Evolutionary conservation across 2,797 vertebrate species (phyloP).

Genomic region (Gymnoscopelus microlampas): DNA sequence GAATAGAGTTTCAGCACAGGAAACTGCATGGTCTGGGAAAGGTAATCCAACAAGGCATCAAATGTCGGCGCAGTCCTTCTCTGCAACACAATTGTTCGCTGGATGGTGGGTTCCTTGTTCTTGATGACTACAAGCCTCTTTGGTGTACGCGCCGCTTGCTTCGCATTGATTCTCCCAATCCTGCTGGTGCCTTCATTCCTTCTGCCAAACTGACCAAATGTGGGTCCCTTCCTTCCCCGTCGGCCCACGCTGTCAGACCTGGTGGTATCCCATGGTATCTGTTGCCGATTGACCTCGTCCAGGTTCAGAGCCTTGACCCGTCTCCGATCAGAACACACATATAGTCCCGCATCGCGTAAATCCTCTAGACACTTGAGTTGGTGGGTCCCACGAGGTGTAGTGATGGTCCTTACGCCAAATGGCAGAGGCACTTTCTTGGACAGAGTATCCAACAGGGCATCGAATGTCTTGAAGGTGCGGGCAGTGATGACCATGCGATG

Average conservation of each 20-base stretch:
- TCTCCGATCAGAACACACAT: slow-evolving; percentile 92
- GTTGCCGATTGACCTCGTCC: slow-evolving; percentile 82
- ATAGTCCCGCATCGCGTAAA: slow-evolving; percentile 91
- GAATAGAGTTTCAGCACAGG: slow-evolving; percentile 90
- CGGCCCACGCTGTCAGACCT: slow-evolving; percentile 61
- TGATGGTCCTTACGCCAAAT: slow-evolving; percentile 95
- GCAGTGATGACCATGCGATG: slow-evolving; percentile 90
- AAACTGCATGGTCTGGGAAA: slow-evolving; percentile 88
- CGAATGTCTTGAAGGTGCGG: slow-evolving; percentile 94
- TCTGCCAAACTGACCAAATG: slow-evolving; percentile 41
- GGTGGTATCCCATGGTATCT: slow-evolving; percentile 89
- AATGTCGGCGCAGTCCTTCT: slow-evolving; percentile 88
- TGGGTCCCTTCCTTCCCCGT: slow-evolving; percentile 48
- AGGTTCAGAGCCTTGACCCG: slow-evolving; percentile 92
- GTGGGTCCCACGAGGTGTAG: slow-evolving; percentile 89
- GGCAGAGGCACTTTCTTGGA: slow-evolving; percentile 93
- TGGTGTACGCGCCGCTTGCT: slow-evolving; percentile 75
- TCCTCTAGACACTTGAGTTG: slow-evolving; percentile 86
- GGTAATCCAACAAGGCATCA: slow-evolving; percentile 88
- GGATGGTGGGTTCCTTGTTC: slow-evolving; percentile 86
- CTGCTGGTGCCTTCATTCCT: slow-evolving; percentile 54
- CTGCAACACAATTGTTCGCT: slow-evolving; percentile 82
- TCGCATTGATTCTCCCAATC: slow-evolving; percentile 58
- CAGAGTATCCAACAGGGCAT: slow-evolving; percentile 90
- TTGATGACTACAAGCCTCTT: slow-evolving; percentile 88